These are phyloP conservation scores for Neodiprion lecontei DNA, from an alignment of 1,140 invertebrate genomes.

Conservation along the genomic window DNA sequence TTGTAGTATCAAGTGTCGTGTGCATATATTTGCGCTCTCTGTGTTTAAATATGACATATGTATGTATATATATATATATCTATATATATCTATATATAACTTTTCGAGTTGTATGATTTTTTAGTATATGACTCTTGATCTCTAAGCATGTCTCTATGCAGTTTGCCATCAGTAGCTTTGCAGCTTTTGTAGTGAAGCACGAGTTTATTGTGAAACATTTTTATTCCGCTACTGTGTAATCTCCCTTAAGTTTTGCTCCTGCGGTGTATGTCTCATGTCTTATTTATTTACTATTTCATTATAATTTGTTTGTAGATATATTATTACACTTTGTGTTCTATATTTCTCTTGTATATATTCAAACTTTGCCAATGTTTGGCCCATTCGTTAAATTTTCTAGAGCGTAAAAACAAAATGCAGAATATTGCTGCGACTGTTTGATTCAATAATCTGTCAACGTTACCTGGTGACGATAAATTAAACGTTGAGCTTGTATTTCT, in stretches of 20 bases:
- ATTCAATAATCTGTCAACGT: not conserved
- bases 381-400: not conserved
- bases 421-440: not conserved
- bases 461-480: no score
- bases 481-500: no score
- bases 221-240: conserved; percentile 29
- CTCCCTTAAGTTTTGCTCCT: conserved; percentile 58
- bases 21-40: not conserved
- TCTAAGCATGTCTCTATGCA: conserved; percentile 60
- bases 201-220: conserved; percentile 53
- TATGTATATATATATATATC: no score
- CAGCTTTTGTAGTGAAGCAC: conserved; percentile 62
- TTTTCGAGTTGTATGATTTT: conserved; percentile 4
- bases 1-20: not conserved
- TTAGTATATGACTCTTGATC: conserved; percentile 27
- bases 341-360: conserved; percentile 6
- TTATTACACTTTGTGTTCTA: conserved; percentile 34
- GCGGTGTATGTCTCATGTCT: conserved; percentile 62
- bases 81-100: not conserved
- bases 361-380: not conserved
- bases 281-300: conserved; percentile 48
- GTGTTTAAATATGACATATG: not conserved
- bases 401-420: not conserved
- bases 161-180: conserved; percentile 61
- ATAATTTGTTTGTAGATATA: conserved; percentile 37